Evolutionary conservation across 64 coral and sea anemone species (phyloP).

Genomic region (Astreopora myriophthalma): DNA sequence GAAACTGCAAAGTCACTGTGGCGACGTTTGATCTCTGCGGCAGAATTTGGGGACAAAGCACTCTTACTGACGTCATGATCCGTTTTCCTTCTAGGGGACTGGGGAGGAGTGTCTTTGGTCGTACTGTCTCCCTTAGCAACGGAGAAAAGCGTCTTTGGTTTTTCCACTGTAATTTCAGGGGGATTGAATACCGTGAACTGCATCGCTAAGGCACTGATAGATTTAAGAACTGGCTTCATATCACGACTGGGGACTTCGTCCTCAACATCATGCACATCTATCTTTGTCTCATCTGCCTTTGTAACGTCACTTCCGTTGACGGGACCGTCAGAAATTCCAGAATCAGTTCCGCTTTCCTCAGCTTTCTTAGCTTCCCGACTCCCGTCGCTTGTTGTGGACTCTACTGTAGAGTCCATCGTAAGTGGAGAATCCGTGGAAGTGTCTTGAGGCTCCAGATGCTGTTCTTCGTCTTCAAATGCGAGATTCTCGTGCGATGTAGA

Average conservation of each 20-base stretch:
- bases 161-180: slow-evolving; percentile 21
- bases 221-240: background rate
- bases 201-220: background rate
- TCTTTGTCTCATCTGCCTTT: background rate
- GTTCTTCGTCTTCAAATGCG: slow-evolving; percentile 35
- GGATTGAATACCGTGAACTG: background rate
- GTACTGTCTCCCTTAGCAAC: background rate
- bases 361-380: background rate
- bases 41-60: background rate
- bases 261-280: background rate
- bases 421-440: background rate
- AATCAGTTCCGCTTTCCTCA: background rate
- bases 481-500: slow-evolving; percentile 24
- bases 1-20: slow-evolving; percentile 60
- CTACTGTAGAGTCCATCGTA: background rate
- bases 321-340: slow-evolving; percentile 6
- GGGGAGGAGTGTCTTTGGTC: background rate
- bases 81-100: background rate
- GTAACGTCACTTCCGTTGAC: background rate
- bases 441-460: background rate
- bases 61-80: background rate
- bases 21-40: background rate
- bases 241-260: background rate
- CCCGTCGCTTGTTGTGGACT: background rate
- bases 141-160: slow-evolving; percentile 9